Evolutionary conservation across 1,140 invertebrate species (phyloP).

Genomic region (Mya arenaria): DNA sequence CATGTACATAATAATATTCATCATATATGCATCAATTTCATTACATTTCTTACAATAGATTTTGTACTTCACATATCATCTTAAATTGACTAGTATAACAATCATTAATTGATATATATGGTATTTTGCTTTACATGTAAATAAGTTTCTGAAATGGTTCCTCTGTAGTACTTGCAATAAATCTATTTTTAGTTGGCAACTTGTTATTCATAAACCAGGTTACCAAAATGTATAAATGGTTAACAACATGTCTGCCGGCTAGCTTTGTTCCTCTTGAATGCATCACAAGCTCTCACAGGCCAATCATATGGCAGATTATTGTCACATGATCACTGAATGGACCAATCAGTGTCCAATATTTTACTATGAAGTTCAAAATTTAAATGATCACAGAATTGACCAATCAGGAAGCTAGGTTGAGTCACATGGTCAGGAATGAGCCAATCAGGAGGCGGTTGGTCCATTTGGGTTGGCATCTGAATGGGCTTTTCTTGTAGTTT

Average conservation of each 20-base stretch:
- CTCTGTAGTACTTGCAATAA: not conserved
- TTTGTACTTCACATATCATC: no score
- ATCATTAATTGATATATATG: no score
- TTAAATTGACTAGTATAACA: no score
- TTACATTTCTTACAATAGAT: no score
- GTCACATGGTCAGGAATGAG: slow-evolving; percentile 32
- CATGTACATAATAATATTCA: no score
- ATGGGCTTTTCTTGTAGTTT: slow-evolving; percentile 44
- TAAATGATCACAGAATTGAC: slow-evolving; percentile 56
- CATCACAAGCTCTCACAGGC: not conserved
- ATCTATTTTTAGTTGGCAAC: slow-evolving; percentile 7
- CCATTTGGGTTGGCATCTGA: slow-evolving; percentile 66
- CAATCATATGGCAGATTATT: slow-evolving; percentile 41
- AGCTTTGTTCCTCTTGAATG: not conserved
- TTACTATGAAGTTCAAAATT: not conserved
- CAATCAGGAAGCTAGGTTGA: slow-evolving; percentile 50
- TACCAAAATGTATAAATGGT: not conserved
- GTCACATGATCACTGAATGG: slow-evolving; percentile 54
- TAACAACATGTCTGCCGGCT: not conserved
- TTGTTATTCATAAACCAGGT: slow-evolving; percentile 6
- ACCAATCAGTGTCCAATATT: slow-evolving; percentile 26
- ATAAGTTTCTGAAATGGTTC: no score
- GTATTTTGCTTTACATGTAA: no score
- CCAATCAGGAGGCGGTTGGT: slow-evolving; percentile 64
- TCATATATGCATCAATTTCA: no score